A percentile compares a stretch with the other conserved stretches of the same genome.
Evolutionary conservation across 2,888 invertebrate genomes (phyloP).

Genomic region (Acanthopleura granulata): DNA sequence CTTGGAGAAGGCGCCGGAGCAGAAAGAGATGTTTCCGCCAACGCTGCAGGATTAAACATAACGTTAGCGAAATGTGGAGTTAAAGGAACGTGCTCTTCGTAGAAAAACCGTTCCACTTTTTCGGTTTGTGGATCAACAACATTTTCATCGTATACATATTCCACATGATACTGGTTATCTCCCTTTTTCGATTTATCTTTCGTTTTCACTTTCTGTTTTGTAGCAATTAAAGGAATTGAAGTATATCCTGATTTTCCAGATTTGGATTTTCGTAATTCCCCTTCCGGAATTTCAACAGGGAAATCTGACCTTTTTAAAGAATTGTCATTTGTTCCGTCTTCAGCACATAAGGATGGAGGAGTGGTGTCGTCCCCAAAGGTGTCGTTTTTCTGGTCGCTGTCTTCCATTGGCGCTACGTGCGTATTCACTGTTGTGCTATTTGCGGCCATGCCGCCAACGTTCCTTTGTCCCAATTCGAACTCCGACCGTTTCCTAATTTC

Average conservation of each 20-base stretch:
- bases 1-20: conserved; percentile 12
- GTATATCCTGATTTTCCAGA: conserved; percentile 15
- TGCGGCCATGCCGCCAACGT: conserved; percentile 34
- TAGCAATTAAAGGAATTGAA: background rate
- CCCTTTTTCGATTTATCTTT: background rate
- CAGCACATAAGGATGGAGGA: conserved; percentile 2
- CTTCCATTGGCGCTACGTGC: background rate
- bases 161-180: conserved; percentile 42
- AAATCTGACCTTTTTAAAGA: background rate
- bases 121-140: conserved; percentile 63
- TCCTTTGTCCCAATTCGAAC: conserved; percentile 64
- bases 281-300: background rate
- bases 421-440: conserved; percentile 9
- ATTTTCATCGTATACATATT: conserved; percentile 65
- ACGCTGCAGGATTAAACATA: conserved; percentile 13
- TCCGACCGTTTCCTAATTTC: conserved; percentile 71
- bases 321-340: background rate
- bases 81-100: conserved; percentile 49
- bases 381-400: conserved; percentile 18
- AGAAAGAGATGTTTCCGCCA: conserved; percentile 22
- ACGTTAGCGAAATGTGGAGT: conserved; percentile 12
- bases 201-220: background rate
- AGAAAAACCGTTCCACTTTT: conserved; percentile 58
- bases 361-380: conserved; percentile 19
- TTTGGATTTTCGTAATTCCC: background rate